These are phyloP conservation scores for Mystacornis crossleyi DNA, from an alignment of 2,113 vertebrate species.

Conservation along the genomic window DNA sequence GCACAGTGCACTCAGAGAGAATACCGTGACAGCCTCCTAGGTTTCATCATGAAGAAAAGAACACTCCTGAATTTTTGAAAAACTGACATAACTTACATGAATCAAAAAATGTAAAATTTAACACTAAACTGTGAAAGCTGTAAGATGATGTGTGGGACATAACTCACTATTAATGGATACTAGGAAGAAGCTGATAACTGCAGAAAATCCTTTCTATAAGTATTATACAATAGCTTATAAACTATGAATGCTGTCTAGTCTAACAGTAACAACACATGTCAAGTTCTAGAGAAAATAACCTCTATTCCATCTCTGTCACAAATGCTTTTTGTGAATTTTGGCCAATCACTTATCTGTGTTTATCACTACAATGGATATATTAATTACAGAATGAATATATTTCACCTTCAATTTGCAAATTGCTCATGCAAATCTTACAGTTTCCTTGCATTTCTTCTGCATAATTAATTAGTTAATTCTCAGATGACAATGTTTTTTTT, in stretches of 20 bases:
- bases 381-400: background rate
- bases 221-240: background rate
- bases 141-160: background rate
- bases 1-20: background rate
- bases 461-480: constrained; percentile 13
- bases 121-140: background rate
- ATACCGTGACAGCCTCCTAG: background rate
- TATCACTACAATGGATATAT: background rate
- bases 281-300: background rate
- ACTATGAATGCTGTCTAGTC: background rate
- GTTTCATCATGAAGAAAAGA: background rate
- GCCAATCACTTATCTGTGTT: background rate
- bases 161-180: background rate
- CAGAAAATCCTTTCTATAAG: background rate
- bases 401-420: constrained; percentile 12
- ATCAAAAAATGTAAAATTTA: background rate
- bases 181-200: background rate
- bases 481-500: background rate
- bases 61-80: background rate
- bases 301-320: background rate
- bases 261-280: background rate
- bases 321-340: background rate
- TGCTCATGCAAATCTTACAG: background rate
- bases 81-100: background rate
- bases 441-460: background rate